Percentiles rank a stretch among this genome's conserved stretches.
These are phyloP conservation scores for Antidorcas marsupialis DNA, from an alignment of 2,113 vertebrate species.

Conservation along the genomic window DNA sequence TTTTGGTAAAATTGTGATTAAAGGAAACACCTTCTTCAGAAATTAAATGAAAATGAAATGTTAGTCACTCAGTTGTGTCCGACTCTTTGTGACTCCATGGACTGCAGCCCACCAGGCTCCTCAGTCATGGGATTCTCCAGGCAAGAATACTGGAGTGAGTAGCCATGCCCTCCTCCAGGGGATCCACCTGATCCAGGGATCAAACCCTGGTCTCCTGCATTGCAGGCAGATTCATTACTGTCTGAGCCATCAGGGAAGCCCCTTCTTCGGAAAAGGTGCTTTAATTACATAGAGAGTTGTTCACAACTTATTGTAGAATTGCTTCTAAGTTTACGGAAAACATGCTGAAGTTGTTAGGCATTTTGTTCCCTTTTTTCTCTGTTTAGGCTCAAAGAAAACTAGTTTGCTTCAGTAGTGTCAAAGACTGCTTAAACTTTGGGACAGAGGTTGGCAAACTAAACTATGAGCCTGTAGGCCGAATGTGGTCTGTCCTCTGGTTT, in stretches of 20 bases:
- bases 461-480: not conserved
- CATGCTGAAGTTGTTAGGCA: not conserved
- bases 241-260: not conserved
- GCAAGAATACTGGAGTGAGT: not conserved
- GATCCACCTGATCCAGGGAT: not conserved
- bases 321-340: not conserved
- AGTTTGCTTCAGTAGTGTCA: not conserved
- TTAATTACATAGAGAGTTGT: not conserved
- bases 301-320: not conserved
- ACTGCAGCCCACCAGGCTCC: not conserved
- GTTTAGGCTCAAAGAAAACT: not conserved
- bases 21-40: not conserved
- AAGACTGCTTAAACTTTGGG: not conserved
- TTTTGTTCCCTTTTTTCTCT: not conserved
- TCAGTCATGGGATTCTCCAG: not conserved
- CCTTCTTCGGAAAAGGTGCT: not conserved
- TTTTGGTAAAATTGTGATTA: not conserved
- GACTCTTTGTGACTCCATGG: not conserved
- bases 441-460: not conserved
- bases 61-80: not conserved
- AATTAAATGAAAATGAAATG: not conserved
- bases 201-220: not conserved
- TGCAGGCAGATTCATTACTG: not conserved
- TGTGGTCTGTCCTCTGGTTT: not conserved
- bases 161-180: not conserved